Percentiles rank a stretch among this genome's conserved stretches.
Evolutionary conservation across 2,797 vertebrate genomes (phyloP).

Genomic region (Enoplosus armatus): DNA sequence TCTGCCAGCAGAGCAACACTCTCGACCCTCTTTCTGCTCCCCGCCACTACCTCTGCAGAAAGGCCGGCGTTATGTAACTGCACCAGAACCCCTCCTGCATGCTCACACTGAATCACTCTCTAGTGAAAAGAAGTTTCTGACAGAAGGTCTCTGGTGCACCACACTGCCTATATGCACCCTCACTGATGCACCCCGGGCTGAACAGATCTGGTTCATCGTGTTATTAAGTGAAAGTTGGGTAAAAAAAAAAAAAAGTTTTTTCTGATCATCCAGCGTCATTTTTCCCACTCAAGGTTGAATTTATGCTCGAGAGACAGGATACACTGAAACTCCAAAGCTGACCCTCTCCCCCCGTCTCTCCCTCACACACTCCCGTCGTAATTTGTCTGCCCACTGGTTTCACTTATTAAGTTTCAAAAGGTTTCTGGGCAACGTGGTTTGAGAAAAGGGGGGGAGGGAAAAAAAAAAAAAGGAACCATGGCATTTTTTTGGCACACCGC

Average conservation of each 20-base stretch:
- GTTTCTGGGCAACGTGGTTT: constrained; percentile 88
- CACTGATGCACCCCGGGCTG: background rate
- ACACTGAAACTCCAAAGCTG: constrained; percentile 71
- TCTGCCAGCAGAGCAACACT: constrained; percentile 31
- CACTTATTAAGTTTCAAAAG: constrained; percentile 89
- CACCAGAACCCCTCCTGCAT: constrained; percentile 46
- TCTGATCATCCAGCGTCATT: constrained; percentile 48
- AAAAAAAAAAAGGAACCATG: constrained; percentile 77
- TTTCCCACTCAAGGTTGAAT: constrained; percentile 72
- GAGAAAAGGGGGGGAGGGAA: constrained; percentile 76
- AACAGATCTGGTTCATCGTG: background rate
- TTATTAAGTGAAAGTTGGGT: constrained; percentile 14
- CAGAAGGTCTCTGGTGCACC: background rate
- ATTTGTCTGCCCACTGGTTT: constrained; percentile 86
- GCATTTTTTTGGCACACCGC: constrained; percentile 86
- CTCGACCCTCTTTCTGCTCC: constrained; percentile 6
- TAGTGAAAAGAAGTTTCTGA: constrained; percentile 26
- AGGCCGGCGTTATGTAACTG: constrained; percentile 52
- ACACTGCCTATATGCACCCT: constrained; percentile 10
- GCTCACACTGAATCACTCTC: constrained; percentile 33
- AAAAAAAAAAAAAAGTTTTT: too few species aligned
- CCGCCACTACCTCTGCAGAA: constrained; percentile 30
- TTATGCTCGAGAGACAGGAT: constrained; percentile 72
- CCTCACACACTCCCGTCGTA: constrained; percentile 66
- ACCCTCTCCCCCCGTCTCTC: constrained; percentile 47